Evolutionary conservation across 2,797 vertebrate genomes (phyloP).

Genomic region (Micrastur ruficollis): DNA sequence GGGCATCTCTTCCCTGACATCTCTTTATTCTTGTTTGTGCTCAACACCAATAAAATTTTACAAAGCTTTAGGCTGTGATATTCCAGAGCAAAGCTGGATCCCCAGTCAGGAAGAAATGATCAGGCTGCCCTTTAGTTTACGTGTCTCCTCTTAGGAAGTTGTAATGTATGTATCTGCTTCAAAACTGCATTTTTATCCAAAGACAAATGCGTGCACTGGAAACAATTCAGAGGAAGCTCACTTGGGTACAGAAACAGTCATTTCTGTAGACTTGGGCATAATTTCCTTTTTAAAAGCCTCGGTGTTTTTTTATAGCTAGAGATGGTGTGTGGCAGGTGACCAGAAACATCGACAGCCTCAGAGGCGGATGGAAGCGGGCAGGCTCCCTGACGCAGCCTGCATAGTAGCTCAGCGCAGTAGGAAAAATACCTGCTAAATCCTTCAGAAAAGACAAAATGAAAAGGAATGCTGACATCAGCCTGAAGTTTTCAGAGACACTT

Average conservation of each 20-base stretch:
- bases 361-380: background rate
- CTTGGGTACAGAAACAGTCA: background rate
- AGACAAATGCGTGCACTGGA: background rate
- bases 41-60: background rate
- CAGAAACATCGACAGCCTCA: background rate
- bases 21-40: constrained; percentile 22
- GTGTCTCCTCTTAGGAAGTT: background rate
- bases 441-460: background rate
- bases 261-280: background rate
- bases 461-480: background rate
- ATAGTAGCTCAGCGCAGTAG: background rate
- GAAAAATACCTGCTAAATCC: background rate
- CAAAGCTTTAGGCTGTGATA: background rate
- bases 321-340: background rate
- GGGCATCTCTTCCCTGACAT: background rate
- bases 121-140: background rate
- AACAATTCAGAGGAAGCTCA: background rate
- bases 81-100: background rate
- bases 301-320: background rate
- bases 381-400: background rate
- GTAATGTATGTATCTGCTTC: background rate
- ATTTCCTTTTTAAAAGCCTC: background rate
- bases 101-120: background rate
- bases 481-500: background rate
- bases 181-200: background rate